These are phyloP conservation scores for Parapristionchus giblindavisi DNA, from an alignment of 2,888 invertebrate species.

Conservation along the genomic window DNA sequence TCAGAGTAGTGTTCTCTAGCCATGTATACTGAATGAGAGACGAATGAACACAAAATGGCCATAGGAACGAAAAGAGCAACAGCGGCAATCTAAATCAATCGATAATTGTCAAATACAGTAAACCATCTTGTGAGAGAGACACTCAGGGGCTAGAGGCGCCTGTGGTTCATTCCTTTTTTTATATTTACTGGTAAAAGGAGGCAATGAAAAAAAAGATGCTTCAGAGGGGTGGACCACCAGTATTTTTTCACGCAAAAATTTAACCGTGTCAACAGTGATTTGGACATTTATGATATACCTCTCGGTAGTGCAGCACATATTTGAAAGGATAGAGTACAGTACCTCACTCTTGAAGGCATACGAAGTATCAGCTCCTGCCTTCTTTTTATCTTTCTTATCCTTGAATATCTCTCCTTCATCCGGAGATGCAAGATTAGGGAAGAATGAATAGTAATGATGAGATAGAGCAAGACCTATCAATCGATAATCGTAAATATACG, in stretches of 20 bases:
- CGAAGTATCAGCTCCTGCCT: neutral
- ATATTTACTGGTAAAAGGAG: no score
- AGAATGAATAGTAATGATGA: slow-evolving; percentile 26
- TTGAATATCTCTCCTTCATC: slow-evolving; percentile 6
- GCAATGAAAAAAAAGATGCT: no score
- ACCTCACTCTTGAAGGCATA: slow-evolving; percentile 40
- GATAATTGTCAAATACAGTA: neutral
- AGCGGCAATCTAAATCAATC: slow-evolving; percentile 77
- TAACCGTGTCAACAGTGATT: no score
- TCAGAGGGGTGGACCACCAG: no score
- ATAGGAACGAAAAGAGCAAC: slow-evolving; percentile 80
- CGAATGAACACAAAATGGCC: slow-evolving; percentile 82
- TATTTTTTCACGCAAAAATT: no score
- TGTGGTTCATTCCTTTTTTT: no score
- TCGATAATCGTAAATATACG: neutral
- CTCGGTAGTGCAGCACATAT: no score
- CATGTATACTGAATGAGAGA: slow-evolving; percentile 97
- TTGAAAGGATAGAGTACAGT: no score
- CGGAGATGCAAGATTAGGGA: slow-evolving; percentile 17
- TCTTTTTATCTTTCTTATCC: slow-evolving; percentile 33
- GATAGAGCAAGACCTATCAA: slow-evolving; percentile 25
- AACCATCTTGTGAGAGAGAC: neutral
- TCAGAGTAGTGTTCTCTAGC: slow-evolving; percentile 96
- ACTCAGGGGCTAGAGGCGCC: no score
- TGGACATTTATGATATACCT: no score